These are phyloP conservation scores for Sebastes schlegelii DNA, from an alignment of 2,113 vertebrate genomes.

Conservation along the genomic window DNA sequence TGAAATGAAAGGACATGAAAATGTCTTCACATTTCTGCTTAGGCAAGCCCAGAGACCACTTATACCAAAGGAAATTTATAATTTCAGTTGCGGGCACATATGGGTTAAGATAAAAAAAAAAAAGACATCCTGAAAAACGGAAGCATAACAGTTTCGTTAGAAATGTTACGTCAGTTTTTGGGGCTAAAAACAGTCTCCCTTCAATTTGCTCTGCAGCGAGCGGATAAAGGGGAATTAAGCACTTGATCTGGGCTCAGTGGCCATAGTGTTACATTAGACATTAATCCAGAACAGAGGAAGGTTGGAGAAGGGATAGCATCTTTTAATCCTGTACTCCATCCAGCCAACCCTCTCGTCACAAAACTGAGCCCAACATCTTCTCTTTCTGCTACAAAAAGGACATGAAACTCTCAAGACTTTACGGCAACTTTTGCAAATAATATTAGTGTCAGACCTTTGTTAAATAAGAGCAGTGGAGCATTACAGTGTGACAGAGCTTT, in stretches of 20 bases:
- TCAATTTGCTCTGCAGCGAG: constrained; percentile 70
- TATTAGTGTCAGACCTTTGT: neutral
- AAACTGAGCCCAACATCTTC: neutral
- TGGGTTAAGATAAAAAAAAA: too few relatives aligned
- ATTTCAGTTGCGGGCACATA: too few relatives aligned
- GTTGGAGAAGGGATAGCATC: constrained; percentile 69
- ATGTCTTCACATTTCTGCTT: too few relatives aligned
- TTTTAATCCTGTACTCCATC: constrained; percentile 76
- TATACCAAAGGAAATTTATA: too few relatives aligned
- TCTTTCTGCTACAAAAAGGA: neutral
- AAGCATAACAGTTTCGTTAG: constrained; percentile 29
- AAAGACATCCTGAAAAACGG: neutral
- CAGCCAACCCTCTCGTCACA: constrained; percentile 32
- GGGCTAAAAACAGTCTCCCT: constrained; percentile 63
- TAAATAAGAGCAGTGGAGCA: constrained; percentile 1
- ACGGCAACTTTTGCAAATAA: neutral
- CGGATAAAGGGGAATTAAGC: constrained; percentile 82
- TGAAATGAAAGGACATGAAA: too few relatives aligned
- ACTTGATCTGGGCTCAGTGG: constrained; percentile 81
- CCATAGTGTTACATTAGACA: constrained; percentile 83
- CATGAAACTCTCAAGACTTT: neutral
- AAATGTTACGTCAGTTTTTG: constrained; percentile 70
- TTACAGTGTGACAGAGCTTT: neutral
- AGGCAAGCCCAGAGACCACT: too few relatives aligned
- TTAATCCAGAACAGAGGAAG: constrained; percentile 81